Evolutionary conservation across 2,113 vertebrate species (phyloP).

Genomic region (Aegotheles bennettii): DNA sequence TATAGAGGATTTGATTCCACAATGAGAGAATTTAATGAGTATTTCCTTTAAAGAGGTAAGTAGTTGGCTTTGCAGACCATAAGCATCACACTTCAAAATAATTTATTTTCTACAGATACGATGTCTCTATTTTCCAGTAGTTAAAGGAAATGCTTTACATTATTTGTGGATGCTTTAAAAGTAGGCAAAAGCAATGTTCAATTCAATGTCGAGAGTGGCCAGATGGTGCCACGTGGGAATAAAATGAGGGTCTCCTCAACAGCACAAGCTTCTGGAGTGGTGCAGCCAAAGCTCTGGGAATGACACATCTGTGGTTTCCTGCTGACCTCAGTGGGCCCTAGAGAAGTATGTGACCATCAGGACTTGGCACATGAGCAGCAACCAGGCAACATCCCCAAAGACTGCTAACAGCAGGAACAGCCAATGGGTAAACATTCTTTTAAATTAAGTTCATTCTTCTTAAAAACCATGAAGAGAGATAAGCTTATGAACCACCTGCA

Average conservation of each 20-base stretch:
- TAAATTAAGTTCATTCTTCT: constrained; percentile 6
- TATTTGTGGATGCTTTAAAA: background rate
- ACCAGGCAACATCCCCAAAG: background rate
- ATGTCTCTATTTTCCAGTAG: background rate
- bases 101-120: background rate
- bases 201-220: background rate
- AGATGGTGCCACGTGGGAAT: background rate
- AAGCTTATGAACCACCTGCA: constrained; percentile 8
- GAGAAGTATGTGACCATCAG: background rate
- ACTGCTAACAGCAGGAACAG: background rate
- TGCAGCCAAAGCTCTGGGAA: background rate
- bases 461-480: background rate
- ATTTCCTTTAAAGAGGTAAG: background rate
- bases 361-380: background rate
- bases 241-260: background rate
- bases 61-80: background rate
- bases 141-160: background rate
- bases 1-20: background rate
- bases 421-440: background rate
- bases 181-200: background rate
- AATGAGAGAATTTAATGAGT: background rate
- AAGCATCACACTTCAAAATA: background rate
- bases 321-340: background rate
- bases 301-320: background rate
- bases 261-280: background rate